These are phyloP conservation scores for Oscheius sp. DNA, from an alignment of 2,888 invertebrate genomes.

Conservation along the genomic window DNA sequence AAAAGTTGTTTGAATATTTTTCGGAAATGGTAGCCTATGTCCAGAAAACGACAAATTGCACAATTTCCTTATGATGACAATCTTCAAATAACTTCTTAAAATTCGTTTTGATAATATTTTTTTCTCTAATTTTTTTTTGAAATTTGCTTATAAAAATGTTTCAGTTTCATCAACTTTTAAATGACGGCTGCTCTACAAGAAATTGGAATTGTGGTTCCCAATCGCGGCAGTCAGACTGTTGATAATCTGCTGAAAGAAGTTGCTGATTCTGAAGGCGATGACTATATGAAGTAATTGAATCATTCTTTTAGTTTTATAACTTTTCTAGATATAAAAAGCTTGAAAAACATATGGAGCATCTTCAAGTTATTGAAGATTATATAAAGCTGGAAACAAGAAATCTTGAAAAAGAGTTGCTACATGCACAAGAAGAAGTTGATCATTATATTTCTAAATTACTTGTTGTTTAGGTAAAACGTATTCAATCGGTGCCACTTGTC, in stretches of 20 bases:
- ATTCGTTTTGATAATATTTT: neutral
- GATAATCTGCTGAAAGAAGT: neutral
- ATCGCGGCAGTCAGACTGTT: neutral
- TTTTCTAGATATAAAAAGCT: constrained; percentile 82
- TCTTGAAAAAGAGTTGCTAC: constrained; percentile 95
- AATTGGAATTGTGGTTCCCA: constrained; percentile 49
- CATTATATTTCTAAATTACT: neutral
- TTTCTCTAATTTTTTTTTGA: neutral
- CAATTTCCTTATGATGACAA: neutral
- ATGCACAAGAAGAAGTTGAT: constrained; percentile 82
- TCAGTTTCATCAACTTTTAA: neutral
- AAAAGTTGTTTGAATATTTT: no score
- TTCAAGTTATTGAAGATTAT: constrained; percentile 98
- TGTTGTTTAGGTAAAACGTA: constrained; percentile 84
- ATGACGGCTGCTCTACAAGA: constrained; percentile 51
- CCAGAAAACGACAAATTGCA: no score
- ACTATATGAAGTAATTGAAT: constrained; percentile 25
- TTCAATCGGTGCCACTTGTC: constrained; percentile 96
- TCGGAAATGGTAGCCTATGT: no score
- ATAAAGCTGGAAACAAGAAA: constrained; percentile 99
- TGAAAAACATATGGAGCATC: constrained; percentile 92
- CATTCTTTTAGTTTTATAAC: neutral
- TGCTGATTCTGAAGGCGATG: constrained; percentile 23
- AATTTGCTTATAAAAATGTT: neutral
- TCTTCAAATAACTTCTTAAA: neutral